Percentiles rank a stretch among this genome's conserved stretches.
These are phyloP conservation scores for Chorisops tibialis DNA, from an alignment of 2,888 invertebrate genomes.

Conservation along the genomic window DNA sequence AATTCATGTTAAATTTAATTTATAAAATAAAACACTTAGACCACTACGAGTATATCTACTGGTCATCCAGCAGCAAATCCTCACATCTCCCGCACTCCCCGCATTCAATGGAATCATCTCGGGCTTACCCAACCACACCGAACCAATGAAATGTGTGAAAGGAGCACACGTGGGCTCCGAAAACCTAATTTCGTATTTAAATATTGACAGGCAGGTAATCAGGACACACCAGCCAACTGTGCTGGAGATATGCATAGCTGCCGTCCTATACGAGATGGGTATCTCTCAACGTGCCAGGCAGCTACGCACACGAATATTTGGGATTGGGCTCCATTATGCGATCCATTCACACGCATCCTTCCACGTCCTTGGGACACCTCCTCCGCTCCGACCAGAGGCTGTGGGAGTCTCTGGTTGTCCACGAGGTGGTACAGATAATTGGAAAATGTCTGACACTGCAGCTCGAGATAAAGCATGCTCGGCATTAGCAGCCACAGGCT, in stretches of 20 bases:
- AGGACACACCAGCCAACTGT: conserved; percentile 10
- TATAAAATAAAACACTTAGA: no score
- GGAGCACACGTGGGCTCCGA: conserved; percentile 22
- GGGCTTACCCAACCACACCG: no score
- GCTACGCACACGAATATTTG: conserved; percentile 7
- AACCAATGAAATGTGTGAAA: not conserved
- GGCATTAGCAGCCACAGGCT: conserved; percentile 27
- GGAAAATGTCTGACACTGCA: conserved; percentile 35
- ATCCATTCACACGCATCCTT: conserved; percentile 26
- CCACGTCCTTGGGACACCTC: not conserved
- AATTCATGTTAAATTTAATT: no score
- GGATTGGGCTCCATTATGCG: not conserved
- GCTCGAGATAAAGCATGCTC: conserved; percentile 35
- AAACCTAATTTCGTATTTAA: conserved; percentile 32
- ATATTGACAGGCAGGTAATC: conserved; percentile 32
- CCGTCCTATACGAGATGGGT: not conserved
- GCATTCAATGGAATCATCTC: no score
- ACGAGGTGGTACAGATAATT: conserved; percentile 30
- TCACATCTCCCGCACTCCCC: no score
- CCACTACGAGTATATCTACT: no score
- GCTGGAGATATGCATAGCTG: conserved; percentile 2
- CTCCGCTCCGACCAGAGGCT: not conserved
- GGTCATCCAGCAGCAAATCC: no score
- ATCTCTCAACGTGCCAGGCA: not conserved
- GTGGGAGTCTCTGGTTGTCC: not conserved